Conservation (phyloP, 2,113 vertebrate genomes). For the Rhinolophus sinicus region DNA sequence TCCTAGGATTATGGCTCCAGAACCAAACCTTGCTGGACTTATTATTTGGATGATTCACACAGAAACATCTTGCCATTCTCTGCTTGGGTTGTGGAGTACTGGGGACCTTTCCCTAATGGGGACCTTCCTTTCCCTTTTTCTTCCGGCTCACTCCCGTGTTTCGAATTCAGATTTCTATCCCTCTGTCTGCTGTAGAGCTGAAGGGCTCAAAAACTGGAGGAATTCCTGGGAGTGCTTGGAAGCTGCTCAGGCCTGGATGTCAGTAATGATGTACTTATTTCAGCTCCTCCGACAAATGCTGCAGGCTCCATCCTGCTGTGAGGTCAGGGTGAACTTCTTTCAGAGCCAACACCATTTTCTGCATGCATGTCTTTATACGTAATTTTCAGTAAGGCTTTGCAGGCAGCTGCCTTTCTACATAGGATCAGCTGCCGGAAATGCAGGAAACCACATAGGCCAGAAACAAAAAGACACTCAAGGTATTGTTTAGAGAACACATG, state of each 20-base stretch:
- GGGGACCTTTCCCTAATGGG: background rate
- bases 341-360: conserved; percentile 39
- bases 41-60: background rate
- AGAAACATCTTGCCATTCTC: background rate
- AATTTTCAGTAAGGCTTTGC: conserved; percentile 68
- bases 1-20: background rate
- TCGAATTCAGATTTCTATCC: background rate
- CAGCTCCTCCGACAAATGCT: background rate
- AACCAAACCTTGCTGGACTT: background rate
- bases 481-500: conserved; percentile 79
- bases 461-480: conserved; percentile 79
- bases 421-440: conserved; percentile 71
- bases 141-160: background rate
- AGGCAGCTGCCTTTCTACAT: conserved; percentile 63
- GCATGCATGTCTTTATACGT: conserved; percentile 55
- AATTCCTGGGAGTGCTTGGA: background rate
- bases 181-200: background rate
- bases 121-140: background rate
- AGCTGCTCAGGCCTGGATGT: background rate
- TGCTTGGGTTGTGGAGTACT: background rate
- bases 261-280: background rate
- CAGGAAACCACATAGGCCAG: conserved; percentile 68
- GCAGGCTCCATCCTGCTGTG: background rate
- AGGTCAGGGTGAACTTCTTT: background rate
- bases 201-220: background rate